Evolutionary conservation across 2,888 invertebrate species (phyloP).

Genomic region (Tenthredo livida): DNA sequence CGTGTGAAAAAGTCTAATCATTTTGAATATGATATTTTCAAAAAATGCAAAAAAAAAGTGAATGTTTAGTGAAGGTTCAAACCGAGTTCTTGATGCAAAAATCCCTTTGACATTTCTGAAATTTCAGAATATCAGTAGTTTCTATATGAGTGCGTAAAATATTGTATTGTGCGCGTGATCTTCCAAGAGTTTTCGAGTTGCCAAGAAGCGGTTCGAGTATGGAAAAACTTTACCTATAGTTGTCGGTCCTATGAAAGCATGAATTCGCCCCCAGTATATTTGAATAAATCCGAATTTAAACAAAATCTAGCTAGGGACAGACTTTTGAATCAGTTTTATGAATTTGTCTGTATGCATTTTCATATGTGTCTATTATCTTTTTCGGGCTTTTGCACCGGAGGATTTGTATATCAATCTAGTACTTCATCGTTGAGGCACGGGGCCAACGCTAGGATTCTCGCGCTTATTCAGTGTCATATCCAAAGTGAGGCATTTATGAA

Average conservation of each 20-base stretch:
- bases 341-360: not conserved
- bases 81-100: not conserved
- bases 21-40: not conserved
- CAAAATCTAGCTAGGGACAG: not conserved
- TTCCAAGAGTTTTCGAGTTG: not conserved
- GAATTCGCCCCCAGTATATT: not conserved
- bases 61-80: not conserved
- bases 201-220: not conserved
- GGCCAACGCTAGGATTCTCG: not conserved
- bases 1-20: not conserved
- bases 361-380: not conserved
- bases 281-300: not conserved
- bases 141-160: no score
- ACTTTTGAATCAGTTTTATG: not conserved
- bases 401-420: not conserved
- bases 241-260: not conserved
- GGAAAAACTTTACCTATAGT: not conserved
- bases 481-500: not conserved
- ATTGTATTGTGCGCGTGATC: no score
- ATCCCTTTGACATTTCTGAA: not conserved
- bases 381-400: not conserved
- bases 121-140: not conserved
- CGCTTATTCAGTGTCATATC: not conserved
- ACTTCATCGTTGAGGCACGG: not conserved
- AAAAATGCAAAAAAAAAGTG: not conserved